phyloP scores from a whole-genome alignment of 2,888 invertebrate species.

The Uloborus plumipes region DNA sequence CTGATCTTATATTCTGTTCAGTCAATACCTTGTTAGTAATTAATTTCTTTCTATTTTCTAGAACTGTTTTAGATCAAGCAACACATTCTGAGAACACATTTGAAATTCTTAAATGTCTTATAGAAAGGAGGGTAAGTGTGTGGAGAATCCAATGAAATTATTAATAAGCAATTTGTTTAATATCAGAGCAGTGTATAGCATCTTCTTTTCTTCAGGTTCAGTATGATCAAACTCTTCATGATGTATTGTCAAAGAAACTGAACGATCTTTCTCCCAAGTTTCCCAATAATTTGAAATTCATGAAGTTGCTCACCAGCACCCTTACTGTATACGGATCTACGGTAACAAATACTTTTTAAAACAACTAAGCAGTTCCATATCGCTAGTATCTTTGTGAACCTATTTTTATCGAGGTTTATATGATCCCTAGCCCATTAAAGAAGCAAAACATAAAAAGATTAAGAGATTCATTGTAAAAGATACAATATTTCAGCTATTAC shows the following conservation, averaged over 20 bases:
- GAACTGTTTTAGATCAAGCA: conserved; percentile 30
- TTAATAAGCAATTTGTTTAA: too few relatives aligned
- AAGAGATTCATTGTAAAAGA: too few relatives aligned
- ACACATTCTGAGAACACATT: conserved; percentile 21
- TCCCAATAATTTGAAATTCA: conserved; percentile 40
- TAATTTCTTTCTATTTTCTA: conserved; percentile 6
- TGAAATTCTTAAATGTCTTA: conserved; percentile 27
- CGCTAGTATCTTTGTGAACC: too few relatives aligned
- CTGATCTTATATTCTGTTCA: too few relatives aligned
- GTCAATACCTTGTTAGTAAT: too few relatives aligned
- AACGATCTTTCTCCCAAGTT: conserved; percentile 16
- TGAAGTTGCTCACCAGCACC: conserved; percentile 32
- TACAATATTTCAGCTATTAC: too few relatives aligned
- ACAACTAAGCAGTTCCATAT: too few relatives aligned
- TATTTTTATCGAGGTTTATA: too few relatives aligned
- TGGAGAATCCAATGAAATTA: too few relatives aligned
- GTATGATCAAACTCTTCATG: conserved; percentile 9
- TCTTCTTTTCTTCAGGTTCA: conserved; percentile 22
- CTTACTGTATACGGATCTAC: conserved; percentile 39
- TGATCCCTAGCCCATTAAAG: too few relatives aligned
- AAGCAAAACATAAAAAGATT: too few relatives aligned
- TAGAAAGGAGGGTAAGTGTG: conserved; percentile 46
- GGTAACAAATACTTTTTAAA: conserved; percentile 10
- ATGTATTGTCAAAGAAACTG: conserved; percentile 19
- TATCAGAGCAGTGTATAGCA: background rate